Evolutionary conservation across 2,797 vertebrate species (phyloP).

Genomic region (Onychomys arenicola): DNA sequence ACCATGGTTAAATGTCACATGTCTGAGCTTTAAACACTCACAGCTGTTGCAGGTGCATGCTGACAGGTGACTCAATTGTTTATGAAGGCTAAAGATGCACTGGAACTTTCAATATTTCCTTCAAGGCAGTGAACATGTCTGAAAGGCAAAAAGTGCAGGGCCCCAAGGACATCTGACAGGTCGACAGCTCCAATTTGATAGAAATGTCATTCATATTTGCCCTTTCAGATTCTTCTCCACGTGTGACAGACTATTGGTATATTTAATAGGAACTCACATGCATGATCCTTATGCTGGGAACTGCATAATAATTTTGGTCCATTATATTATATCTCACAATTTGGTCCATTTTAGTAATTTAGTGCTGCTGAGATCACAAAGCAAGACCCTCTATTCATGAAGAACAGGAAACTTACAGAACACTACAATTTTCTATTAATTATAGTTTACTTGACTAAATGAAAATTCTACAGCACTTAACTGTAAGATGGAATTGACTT

Average conservation of each 20-base stretch:
- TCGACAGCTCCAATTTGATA: slow-evolving; percentile 83
- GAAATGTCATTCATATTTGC: slow-evolving; percentile 86
- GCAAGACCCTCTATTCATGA: slow-evolving; percentile 35
- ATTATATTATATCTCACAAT: slow-evolving; percentile 78
- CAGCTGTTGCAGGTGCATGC: background rate
- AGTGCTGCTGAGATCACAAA: slow-evolving; percentile 23
- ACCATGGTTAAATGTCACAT: background rate
- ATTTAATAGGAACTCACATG: slow-evolving; percentile 81
- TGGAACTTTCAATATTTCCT: slow-evolving; percentile 74
- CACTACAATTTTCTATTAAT: slow-evolving; percentile 52
- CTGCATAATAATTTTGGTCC: slow-evolving; percentile 83
- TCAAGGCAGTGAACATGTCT: slow-evolving; percentile 79
- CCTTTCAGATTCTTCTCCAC: slow-evolving; percentile 80
- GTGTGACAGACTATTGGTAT: slow-evolving; percentile 82
- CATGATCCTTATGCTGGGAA: slow-evolving; percentile 73
- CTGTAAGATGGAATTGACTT: slow-evolving; percentile 14
- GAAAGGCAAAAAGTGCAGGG: slow-evolving; percentile 82
- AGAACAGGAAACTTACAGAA: slow-evolving; percentile 45
- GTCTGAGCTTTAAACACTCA: background rate
- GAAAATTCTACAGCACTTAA: slow-evolving; percentile 43
- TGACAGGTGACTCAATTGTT: background rate
- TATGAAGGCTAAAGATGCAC: background rate
- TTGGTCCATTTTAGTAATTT: slow-evolving; percentile 80
- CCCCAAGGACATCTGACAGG: slow-evolving; percentile 84
- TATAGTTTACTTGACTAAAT: slow-evolving; percentile 60